Base-by-base conservation (phyloP, 2,888 invertebrate genomes). In the Amiota minor region DNA sequence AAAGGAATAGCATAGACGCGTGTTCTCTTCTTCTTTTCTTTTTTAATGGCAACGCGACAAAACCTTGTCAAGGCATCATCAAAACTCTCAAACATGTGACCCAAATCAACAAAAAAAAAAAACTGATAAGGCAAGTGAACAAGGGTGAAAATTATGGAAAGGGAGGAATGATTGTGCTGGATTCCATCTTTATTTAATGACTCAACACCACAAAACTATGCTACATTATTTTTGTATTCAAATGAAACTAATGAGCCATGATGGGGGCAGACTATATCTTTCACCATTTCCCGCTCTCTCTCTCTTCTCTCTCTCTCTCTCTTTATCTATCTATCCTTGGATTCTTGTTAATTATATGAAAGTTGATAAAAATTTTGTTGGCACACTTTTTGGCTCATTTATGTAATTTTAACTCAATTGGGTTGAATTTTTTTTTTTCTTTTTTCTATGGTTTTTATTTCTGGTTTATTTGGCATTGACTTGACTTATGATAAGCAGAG, bases 1-100 rank as follows among this genome's bases (percentile, higher is more conserved):
- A 67, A 18, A 12, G 20, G 75, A 73, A 75, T 65, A 80, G 77
- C 76, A 80, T 78, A 75, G 62, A 76, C 76, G 73, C 70, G 45
- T 18, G 23, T 53, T 53, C 55, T n/a, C 9, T 49, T 47, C 9
- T 49, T 47, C 35, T 35, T 35, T 35, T 35, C 35, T 6, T 35
- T 6, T 35, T 35, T 35, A 35, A 35, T 35, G 35, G 35, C 35
- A 35, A 35, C 35, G 35, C 2, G 35, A 35, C 35, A 35, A 35
- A 35, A 35, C 4, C 6, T 35, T 35, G 35, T 35, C 35, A 35
- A 35, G 35, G 35, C 35, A 35, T 35, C 35, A 35, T 35, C 35
- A 49, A 70, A 77, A 76, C 46, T 14, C 69, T 49, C 67, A 72
- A 65, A 72, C 47, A 59, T 74, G 61, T 74, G 74, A 74, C 71